A percentile compares a stretch with the other conserved stretches of the same genome.
phyloP scores from a whole-genome alignment of 1,140 invertebrate species.

The Neuroterus valhalla region DNA sequence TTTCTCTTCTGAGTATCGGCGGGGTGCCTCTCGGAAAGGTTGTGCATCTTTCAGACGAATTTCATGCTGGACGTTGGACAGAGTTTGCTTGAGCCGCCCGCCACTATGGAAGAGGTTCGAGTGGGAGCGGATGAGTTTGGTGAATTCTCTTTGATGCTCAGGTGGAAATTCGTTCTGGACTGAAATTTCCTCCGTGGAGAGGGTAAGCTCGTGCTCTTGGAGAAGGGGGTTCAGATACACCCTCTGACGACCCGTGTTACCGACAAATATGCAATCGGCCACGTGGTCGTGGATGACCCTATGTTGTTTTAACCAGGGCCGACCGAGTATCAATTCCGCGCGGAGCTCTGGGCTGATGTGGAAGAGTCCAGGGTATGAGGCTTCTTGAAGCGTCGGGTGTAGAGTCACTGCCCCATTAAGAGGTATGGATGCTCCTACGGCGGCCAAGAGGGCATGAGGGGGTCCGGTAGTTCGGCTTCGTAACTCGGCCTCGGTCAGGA shows the following conservation, averaged over 20 bases:
- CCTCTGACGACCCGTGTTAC: not conserved
- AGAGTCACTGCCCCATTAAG: not conserved
- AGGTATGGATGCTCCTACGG: not conserved
- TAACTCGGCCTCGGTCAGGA: not conserved
- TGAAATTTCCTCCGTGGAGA: too few species aligned
- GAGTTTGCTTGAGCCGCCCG: too few species aligned
- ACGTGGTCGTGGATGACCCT: not conserved
- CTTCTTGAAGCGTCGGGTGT: not conserved
- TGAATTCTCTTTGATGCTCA: too few species aligned
- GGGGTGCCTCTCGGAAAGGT: too few species aligned
- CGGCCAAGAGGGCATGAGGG: not conserved
- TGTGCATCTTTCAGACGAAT: too few species aligned
- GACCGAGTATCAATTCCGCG: not conserved
- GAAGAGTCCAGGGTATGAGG: not conserved
- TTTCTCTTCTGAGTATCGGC: too few species aligned
- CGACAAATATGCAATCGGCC: not conserved
- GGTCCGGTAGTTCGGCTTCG: too few species aligned
- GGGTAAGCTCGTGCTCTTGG: too few species aligned
- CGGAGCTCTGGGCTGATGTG: not conserved
- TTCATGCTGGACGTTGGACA: too few species aligned
- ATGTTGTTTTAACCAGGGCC: not conserved
- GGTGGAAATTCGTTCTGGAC: too few species aligned
- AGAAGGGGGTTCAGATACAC: not conserved
- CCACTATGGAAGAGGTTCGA: too few species aligned
- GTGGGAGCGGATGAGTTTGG: too few species aligned